Evolutionary conservation across 2,888 invertebrate genomes (phyloP).

Genomic region (Bellardia pandia): DNA sequence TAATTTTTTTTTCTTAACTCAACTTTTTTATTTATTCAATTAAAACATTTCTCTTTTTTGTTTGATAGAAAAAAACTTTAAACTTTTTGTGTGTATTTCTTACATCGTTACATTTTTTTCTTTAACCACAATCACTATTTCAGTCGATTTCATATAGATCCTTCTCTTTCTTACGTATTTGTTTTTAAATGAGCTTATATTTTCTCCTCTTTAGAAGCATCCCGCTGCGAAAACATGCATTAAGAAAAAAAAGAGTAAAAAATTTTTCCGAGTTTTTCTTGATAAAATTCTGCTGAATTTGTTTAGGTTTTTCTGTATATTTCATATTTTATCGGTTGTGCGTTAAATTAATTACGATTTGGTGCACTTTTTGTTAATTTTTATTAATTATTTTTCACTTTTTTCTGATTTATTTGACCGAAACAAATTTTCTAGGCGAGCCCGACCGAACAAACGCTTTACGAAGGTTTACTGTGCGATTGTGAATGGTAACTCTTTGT

Average conservation of each 20-base stretch:
- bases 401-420: slow-evolving; percentile 64
- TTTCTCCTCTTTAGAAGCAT: slow-evolving; percentile 66
- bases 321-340: slow-evolving; percentile 64
- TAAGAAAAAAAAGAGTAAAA: slow-evolving; percentile 58
- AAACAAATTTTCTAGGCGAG: slow-evolving; percentile 73
- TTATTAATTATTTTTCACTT: slow-evolving; percentile 71
- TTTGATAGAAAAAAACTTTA: slow-evolving; percentile 66
- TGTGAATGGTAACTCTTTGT: slow-evolving; percentile 62
- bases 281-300: slow-evolving; percentile 45
- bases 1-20: slow-evolving; percentile 11
- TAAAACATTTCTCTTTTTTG: slow-evolving; percentile 39
- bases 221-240: slow-evolving; percentile 72
- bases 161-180: slow-evolving; percentile 61
- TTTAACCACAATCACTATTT: slow-evolving; percentile 67
- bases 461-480: slow-evolving; percentile 62
- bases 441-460: slow-evolving; percentile 72
- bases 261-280: slow-evolving; percentile 67
- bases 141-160: slow-evolving; percentile 58
- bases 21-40: slow-evolving; percentile 33
- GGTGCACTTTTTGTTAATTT: slow-evolving; percentile 57
- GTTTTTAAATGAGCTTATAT: slow-evolving; percentile 62
- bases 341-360: slow-evolving; percentile 53
- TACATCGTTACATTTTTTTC: slow-evolving; percentile 70
- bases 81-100: slow-evolving; percentile 73
- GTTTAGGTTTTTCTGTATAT: slow-evolving; percentile 36